These are phyloP conservation scores for Mastigias papua DNA, from an alignment of 30 jellyfish, hydroid and myxozoan genomes.

Conservation along the genomic window DNA sequence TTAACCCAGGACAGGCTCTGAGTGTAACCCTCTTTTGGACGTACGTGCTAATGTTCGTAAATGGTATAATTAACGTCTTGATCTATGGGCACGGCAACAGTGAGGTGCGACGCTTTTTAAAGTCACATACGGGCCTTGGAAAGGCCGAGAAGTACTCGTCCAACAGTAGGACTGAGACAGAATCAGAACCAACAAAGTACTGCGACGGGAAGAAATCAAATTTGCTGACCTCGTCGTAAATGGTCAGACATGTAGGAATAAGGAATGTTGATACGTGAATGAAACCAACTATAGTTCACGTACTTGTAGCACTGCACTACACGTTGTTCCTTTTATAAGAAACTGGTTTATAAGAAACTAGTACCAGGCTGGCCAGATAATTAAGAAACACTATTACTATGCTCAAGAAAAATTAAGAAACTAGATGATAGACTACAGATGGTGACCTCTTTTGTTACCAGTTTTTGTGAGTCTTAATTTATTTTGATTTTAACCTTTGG, in stretches of 20 bases:
- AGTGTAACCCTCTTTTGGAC: conserved; percentile 63
- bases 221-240: neutral
- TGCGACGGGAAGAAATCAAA: neutral
- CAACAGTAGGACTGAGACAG: conserved; percentile 8
- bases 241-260: neutral
- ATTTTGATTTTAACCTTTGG: neutral
- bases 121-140: neutral
- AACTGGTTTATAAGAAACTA: neutral
- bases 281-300: too few species aligned
- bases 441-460: neutral
- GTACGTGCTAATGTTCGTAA: conserved; percentile 52
- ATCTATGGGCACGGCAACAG: conserved; percentile 72
- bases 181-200: conserved; percentile 19
- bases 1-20: conserved; percentile 28
- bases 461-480: neutral
- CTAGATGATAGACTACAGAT: too few species aligned
- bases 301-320: too few species aligned
- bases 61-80: conserved; percentile 53
- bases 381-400: neutral
- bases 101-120: conserved; percentile 30
- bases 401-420: neutral
- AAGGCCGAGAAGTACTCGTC: neutral
- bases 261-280: neutral
- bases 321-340: neutral
- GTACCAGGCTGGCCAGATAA: neutral